Conservation (phyloP, 1,140 invertebrate genomes). For the Drosophila simulans region DNA sequence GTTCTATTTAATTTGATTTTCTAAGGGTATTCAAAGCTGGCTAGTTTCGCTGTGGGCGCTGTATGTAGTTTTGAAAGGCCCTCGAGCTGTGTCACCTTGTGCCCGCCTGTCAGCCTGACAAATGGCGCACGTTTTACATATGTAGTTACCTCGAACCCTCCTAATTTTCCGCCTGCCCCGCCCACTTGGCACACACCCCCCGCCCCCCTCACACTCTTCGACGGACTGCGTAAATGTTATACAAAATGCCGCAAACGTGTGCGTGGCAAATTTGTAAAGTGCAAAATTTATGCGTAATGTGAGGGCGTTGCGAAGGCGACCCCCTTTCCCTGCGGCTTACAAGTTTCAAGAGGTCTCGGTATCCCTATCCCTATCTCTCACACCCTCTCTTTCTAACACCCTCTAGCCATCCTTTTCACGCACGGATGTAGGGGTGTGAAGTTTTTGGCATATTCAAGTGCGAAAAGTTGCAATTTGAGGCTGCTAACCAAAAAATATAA, state of each 20-base stretch:
- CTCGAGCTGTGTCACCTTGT: constrained; percentile 58
- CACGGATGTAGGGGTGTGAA: constrained; percentile 47
- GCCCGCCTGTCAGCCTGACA: constrained; percentile 62
- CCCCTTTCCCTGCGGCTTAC: constrained; percentile 53
- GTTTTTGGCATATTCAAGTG: constrained; percentile 64
- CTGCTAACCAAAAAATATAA: constrained; percentile 67
- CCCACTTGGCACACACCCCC: neutral
- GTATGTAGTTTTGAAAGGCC: constrained; percentile 40
- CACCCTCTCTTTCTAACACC: neutral
- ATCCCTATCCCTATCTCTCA: constrained; percentile 4
- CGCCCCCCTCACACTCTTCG: neutral
- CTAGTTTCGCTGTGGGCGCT: neutral
- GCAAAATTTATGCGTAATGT: constrained; percentile 83
- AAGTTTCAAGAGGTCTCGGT: constrained; percentile 70
- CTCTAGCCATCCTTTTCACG: neutral
- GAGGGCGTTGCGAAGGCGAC: constrained; percentile 62
- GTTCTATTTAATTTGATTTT: neutral
- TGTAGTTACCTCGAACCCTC: constrained; percentile 62
- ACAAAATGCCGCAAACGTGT: constrained; percentile 81
- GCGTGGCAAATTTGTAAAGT: constrained; percentile 82
- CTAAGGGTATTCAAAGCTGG: constrained; percentile 10
- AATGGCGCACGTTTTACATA: constrained; percentile 80
- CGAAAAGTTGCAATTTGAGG: constrained; percentile 75
- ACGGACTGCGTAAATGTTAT: constrained; percentile 67
- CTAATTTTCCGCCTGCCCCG: constrained; percentile 16